Base-by-base conservation (phyloP, 2,888 invertebrate species). In the Iphiclides podalirius region DNA sequence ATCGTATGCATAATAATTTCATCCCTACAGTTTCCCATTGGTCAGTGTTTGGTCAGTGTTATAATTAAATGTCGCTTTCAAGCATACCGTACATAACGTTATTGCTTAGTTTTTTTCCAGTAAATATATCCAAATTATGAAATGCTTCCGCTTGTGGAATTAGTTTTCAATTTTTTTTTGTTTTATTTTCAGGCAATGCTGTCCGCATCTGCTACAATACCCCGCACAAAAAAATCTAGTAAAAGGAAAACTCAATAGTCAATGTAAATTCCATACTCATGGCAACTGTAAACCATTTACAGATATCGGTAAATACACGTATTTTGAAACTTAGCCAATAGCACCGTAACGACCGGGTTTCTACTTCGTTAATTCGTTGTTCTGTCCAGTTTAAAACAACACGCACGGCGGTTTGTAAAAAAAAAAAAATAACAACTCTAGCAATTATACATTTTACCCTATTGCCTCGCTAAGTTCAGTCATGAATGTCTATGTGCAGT, bases 201-300 rank as follows among this genome's bases (percentile, higher is more conserved):
- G 83, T 84, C 91, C 71, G 92, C 91, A 71, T 92, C 91, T 78
- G 93, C 93, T 72, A 94, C 94, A 62, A 89, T 94, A 62, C 94
- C 94, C 61, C 91, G 94, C 76, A 91, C 90, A 87, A 93, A 93
- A 90, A 93, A 93, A 81, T 79, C 92, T 55, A 91, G 89, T 75
- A 94, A 94, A 90, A 92, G 94, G 89, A 93, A 93, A 90, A 91
- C 87, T 47, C 86, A 86, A 70, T 87, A 81, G 66, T n/a, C n/a
- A n/a, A 33, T 34, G 16, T 36, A 36, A 36, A 15, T 42, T 13
- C 17, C 14, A 15, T 40, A 15, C 7, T 14, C 14, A 15, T 26
- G 26, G 9, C 9, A 4, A 20, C 26, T 26, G 26, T 26, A 26
- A 6, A 1, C 26, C 13, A 40, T 26, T 31, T 15, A 16, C 40